Conservation (phyloP, 92 coral and sea anemone genomes). For the Scolanthus callimorphus region DNA sequence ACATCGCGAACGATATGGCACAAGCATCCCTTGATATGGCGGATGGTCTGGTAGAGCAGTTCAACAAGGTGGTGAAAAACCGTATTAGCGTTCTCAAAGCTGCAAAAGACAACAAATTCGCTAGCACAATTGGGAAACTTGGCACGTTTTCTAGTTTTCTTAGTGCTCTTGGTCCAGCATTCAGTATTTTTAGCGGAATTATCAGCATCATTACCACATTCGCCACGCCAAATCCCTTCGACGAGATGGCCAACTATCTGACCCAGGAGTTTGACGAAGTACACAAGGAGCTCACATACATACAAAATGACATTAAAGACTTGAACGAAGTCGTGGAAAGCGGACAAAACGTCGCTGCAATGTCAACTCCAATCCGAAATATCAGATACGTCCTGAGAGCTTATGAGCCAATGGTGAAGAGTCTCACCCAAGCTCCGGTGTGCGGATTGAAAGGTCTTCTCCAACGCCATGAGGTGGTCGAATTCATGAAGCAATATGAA, state of each 20-base stretch:
- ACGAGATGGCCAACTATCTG: conserved; percentile 15
- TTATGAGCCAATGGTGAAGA: conserved; percentile 1
- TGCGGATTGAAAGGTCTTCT: conserved; percentile 4
- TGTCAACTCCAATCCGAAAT: neutral
- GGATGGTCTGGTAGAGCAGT: conserved; percentile 1
- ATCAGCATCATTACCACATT: conserved; percentile 15
- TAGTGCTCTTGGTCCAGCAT: conserved; percentile 7
- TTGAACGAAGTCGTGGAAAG: conserved; percentile 7
- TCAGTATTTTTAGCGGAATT: conserved; percentile 21
- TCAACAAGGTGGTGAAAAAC: conserved; percentile 5
- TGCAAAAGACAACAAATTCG: neutral
- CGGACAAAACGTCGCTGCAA: neutral
- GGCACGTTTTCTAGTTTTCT: conserved; percentile 4
- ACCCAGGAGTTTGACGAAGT: conserved; percentile 23
- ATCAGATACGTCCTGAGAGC: neutral
- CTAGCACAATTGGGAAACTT: neutral
- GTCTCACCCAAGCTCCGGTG: conserved; percentile 9
- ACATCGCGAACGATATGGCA: conserved; percentile 12
- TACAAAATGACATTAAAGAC: conserved; percentile 15
- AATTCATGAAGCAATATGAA: neutral
- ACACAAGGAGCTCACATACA: conserved; percentile 8
- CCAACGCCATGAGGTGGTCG: neutral
- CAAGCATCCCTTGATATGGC: conserved; percentile 17
- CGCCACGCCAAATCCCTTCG: conserved; percentile 26
- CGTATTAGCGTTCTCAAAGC: neutral